A percentile compares a stretch with the other conserved stretches of the same genome.
phyloP scores from a whole-genome alignment of 2,113 vertebrate genomes.

The Platysternon megacephalum region DNA sequence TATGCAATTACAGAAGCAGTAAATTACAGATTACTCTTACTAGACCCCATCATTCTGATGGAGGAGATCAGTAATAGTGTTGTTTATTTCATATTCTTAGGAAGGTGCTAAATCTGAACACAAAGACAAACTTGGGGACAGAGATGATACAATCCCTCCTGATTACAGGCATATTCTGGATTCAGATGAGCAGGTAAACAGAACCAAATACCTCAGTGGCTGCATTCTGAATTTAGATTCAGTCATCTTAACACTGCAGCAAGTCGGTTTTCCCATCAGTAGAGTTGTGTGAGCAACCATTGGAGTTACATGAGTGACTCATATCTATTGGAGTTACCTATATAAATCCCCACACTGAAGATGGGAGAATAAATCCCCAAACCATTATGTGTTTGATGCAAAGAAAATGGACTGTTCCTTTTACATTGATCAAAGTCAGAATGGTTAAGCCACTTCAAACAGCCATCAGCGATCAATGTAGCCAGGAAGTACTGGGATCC shows the following conservation, averaged over 20 bases:
- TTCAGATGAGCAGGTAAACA: slow-evolving; percentile 70
- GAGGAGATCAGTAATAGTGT: neutral
- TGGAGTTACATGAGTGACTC: neutral
- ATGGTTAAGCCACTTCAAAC: neutral
- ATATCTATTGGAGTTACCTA: neutral
- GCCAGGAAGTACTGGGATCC: neutral
- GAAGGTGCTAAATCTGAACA: slow-evolving; percentile 78
- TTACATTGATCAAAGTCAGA: neutral
- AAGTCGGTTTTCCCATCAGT: neutral
- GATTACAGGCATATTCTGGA: slow-evolving; percentile 77
- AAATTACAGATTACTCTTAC: neutral
- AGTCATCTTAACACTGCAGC: neutral
- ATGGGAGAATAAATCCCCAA: neutral
- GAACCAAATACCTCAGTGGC: neutral
- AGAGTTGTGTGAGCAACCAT: neutral
- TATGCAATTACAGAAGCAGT: neutral
- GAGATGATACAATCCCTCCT: slow-evolving; percentile 81
- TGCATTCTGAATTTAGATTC: neutral
- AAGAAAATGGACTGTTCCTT: accelerated
- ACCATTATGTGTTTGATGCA: neutral
- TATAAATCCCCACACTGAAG: neutral
- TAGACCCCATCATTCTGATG: neutral
- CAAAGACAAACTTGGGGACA: slow-evolving; percentile 80
- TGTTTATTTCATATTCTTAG: slow-evolving; percentile 58
- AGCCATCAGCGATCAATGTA: accelerated